phyloP scores from a whole-genome alignment of 2,113 vertebrate genomes.

The Puma concolor region DNA sequence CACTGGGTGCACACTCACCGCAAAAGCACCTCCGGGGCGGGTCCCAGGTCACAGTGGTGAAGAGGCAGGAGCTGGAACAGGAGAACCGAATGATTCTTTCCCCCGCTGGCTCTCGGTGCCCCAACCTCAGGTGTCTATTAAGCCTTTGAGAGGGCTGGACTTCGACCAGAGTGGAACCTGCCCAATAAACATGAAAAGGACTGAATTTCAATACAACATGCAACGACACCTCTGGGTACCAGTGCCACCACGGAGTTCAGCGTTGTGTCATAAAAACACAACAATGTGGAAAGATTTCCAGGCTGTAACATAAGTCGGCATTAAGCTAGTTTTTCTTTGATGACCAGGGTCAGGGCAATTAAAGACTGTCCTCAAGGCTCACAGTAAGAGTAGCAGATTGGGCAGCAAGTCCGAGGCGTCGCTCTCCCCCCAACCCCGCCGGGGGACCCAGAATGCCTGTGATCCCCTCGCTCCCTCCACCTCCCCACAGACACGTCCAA shows the following conservation, averaged over 20 bases:
- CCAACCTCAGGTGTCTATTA: not conserved
- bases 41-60: not conserved
- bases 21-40: accelerated
- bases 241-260: too few relatives aligned
- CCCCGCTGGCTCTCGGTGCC: not conserved
- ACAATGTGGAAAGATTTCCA: not conserved
- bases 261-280: not conserved
- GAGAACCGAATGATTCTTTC: not conserved
- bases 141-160: not conserved
- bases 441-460: not conserved
- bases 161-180: not conserved
- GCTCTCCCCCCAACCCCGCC: too few relatives aligned
- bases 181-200: not conserved
- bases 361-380: not conserved
- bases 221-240: not conserved
- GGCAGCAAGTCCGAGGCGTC: too few relatives aligned
- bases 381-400: not conserved
- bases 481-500: too few relatives aligned
- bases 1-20: too few relatives aligned
- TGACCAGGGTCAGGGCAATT: not conserved
- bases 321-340: not conserved
- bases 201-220: not conserved
- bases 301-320: not conserved
- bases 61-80: not conserved
- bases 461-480: not conserved